Percentiles rank a stretch among this genome's conserved stretches.
Evolutionary conservation across 2,113 vertebrate genomes (phyloP).

Genomic region (Tragelaphus buxtoni): DNA sequence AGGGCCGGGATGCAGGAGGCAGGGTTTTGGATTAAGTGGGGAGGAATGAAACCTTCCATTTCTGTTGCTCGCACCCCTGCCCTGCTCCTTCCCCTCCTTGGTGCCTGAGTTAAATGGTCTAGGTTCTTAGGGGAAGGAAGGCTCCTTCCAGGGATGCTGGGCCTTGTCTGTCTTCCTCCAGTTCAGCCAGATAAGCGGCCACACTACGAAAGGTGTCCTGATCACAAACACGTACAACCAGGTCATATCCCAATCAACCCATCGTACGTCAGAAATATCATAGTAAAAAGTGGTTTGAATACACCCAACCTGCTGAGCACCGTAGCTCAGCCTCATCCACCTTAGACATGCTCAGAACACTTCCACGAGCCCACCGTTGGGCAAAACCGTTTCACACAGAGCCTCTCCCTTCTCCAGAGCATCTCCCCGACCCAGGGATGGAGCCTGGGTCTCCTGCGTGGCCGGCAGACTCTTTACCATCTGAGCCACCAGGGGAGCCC

Average conservation of each 20-base stretch:
- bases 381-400: background rate
- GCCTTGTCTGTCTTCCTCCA: background rate
- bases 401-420: background rate
- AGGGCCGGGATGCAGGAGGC: background rate
- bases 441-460: accelerated
- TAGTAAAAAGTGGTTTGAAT: background rate
- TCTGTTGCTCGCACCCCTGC: too few relatives aligned
- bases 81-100: background rate
- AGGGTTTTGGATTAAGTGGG: background rate
- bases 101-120: background rate
- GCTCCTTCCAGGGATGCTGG: background rate
- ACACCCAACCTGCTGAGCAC: background rate
- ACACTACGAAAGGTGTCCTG: background rate
- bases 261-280: background rate
- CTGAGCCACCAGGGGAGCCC: background rate
- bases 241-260: background rate
- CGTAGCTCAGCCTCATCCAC: background rate
- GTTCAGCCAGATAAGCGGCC: too few relatives aligned
- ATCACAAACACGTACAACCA: background rate
- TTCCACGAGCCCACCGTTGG: too few relatives aligned
- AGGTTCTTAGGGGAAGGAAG: background rate
- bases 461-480: background rate
- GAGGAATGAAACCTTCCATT: background rate
- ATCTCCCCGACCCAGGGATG: background rate
- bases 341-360: background rate